Base-by-base conservation (phyloP, 2,797 vertebrate species). In the Etheostoma nigrum region DNA sequence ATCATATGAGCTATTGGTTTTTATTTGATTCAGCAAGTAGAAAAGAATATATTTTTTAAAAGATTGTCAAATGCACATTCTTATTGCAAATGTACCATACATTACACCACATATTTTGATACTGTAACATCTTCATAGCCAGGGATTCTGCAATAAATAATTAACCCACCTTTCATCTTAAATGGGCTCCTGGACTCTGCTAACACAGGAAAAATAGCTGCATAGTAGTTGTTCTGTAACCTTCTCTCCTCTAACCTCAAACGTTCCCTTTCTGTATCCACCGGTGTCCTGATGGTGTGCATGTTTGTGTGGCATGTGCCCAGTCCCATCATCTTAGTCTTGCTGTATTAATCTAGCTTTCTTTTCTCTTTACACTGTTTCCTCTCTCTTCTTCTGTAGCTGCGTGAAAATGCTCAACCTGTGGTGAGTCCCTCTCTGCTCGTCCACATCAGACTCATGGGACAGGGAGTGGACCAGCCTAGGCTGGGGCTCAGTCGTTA, bases 341-440 rank as follows among this genome's bases (percentile, higher is more conserved):
- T 45, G 82, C 96, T 97, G 96, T 96, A 98, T 97, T 99, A 99
- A 99, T 98, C 93, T 95, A 90, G 96, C 96, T 96, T 96, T 97
- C 96, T 97, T 97, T 97, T 97, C 94, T 97, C 95, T 96, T 95
- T 95, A 96, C 94, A 96, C 95, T 95, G 95, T 92, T 87, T 95
- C 95, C 85, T 91, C 88, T 91, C 84, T 91, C 89, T 90, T 87
- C 89, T 90, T 96, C 96, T 98, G 96, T 99, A 99, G 98, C 98
- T 99, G 98, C 98, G 97, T 99, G 98, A 99, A 99, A 99, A 99
- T 99, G 97, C 97, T 99, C 97, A 99, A 99, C 98, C 95, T 99
- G 97, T 99, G 98, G 98, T 99, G 98, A 99, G 98, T 99, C 97
- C 96, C 96, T 97, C 97, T 97, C 97, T 97, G 96, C 96, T 92